Evolutionary conservation across 2,888 invertebrate genomes (phyloP).

Genomic region (Drosophila meridionalis): DNA sequence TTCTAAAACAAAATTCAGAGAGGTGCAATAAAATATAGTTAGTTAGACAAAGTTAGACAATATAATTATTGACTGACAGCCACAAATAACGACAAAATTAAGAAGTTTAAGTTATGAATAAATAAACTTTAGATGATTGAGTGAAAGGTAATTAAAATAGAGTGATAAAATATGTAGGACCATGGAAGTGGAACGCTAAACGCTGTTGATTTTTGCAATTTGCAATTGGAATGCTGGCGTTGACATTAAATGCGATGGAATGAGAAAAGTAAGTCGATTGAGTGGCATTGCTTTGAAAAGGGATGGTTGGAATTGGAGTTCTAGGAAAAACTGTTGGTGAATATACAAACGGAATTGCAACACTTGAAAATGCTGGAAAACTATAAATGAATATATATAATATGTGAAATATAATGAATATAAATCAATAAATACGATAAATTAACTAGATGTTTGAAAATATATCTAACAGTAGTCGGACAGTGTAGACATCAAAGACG

Average conservation of each 20-base stretch:
- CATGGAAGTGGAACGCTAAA: background rate
- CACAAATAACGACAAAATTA: too few relatives aligned
- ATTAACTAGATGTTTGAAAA: background rate
- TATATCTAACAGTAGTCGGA: constrained; percentile 3
- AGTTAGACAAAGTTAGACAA: too few relatives aligned
- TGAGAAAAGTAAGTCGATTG: too few relatives aligned
- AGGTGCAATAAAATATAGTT: too few relatives aligned
- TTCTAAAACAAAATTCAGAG: too few relatives aligned
- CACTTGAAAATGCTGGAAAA: background rate
- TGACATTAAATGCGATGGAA: background rate
- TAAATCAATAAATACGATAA: background rate
- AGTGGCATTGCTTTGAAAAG: background rate
- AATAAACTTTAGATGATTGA: too few relatives aligned
- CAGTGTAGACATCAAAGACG: constrained; percentile 51
- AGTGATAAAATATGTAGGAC: background rate
- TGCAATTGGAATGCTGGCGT: background rate
- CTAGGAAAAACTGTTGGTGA: background rate
- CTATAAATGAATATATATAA: too few relatives aligned
- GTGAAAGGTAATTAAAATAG: too few relatives aligned
- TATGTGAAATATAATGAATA: too few relatives aligned
- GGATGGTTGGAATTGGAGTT: background rate
- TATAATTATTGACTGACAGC: too few relatives aligned
- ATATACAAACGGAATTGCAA: background rate
- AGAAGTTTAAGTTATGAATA: too few relatives aligned
- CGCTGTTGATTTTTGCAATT: too few relatives aligned